Evolutionary conservation across 1,140 invertebrate species (phyloP), one percentile per base, ranked within the genome.

Genomic region (Sinella curviseta): DNA sequence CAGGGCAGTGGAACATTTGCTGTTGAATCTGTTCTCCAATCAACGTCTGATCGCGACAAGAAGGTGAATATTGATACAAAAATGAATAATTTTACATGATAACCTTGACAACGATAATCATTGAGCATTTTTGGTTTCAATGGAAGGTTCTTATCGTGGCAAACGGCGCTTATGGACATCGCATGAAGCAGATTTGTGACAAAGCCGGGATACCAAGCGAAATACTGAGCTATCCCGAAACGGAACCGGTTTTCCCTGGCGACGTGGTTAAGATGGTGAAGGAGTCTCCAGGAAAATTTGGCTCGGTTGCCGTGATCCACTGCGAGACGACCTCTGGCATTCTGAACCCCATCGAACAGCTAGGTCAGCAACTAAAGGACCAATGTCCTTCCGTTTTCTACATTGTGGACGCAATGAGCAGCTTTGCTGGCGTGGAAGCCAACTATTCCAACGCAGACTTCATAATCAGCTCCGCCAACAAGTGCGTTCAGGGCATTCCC

Each of bases 371-470:
- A 16, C 85, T 90, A 0, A 87, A 87, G 77, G 74, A 83, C 35
- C 57, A 81, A 35, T 78, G 83, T 34, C 86, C 87, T 78, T 86
- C 85, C 30, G 80, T 86, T 16, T 78, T 83, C 8, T 89, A 85
- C 80, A 85, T 89, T 83, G 88, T 90, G 24, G 89, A 90, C 86
- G 88, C 87, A n/a, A 89, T 90, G 88, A 89, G 88, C 78, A 88
- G 87, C 80, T 89, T 90, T 85, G 89, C 88, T 35, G 89, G 88
- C 12, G 84, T 89, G n/a, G 86, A 86, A 4, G 54, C 88, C 12
- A 85, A 88, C 78, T 74, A 88, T 16, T 77, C 84, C 0, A 78
- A 60, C 8, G 84, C 88, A 3, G 88, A 89, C 82, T 88, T 86
- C 82, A 74, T 89, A 26, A 86, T 89, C 76, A 89, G 86, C 70